Base-by-base conservation (phyloP, 2,888 invertebrate genomes). In the Lasioglossum lativentre region DNA sequence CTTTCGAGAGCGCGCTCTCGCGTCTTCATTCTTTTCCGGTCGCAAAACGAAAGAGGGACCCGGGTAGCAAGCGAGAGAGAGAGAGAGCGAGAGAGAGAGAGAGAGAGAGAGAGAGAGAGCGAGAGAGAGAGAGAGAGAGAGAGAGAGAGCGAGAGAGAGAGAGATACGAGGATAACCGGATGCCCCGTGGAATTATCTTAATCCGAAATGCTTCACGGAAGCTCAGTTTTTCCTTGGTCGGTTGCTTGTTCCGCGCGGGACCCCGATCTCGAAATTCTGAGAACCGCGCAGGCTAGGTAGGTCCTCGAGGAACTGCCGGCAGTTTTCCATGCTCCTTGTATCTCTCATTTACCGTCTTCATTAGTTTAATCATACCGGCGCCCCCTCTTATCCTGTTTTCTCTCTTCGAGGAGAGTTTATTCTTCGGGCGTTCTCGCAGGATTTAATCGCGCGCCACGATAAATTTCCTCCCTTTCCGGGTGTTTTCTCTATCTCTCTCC, bases 291-390 rank as follows among this genome's bases (percentile, higher is more conserved):
- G 34, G 30, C 23, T 12, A 56, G 52, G 27, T 38, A 72, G 72
- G 38, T 74, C 40, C 66, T 59, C 70, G 52, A 72, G 68, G 63
- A 78, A 82, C 68, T 75, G 80, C 73, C 68, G 70, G 56, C 72
- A 80, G 63, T 80, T 86, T 81, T 78, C 82, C 80, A 77, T 80
- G 83, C 73, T 78, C 72, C 71, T 80, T 75, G 76, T 83, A 83
- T 85, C 82, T 82, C 78, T 76, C 86, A 80, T 90, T 90, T 88
- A 75, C 75, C 76, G 80, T 85, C 85, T 85, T 86, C 91, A 82
- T 90, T 90, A 91, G 82, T 89, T 90, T 89, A 90, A 90, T 85
- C 86, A 89, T 88, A 75, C 47, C 83, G 76, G 66, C 38, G 47
- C 47, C 63, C 66, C 70, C 75, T 79, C 70, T 75, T 74, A 42